These are phyloP conservation scores for Semaprochilodus insignis DNA, from an alignment of 2,797 vertebrate species.

Conservation along the genomic window DNA sequence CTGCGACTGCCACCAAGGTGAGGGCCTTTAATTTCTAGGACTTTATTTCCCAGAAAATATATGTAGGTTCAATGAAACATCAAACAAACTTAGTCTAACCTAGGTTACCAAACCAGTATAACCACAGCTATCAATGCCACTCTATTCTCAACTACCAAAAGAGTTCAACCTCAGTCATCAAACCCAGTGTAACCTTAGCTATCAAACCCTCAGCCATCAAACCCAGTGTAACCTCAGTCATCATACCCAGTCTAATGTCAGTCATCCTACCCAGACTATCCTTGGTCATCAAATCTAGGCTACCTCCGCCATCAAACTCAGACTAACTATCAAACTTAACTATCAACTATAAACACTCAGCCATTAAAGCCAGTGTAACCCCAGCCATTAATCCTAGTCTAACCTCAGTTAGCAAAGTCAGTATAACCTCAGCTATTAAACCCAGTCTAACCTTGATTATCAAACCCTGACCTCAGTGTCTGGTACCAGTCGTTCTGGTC, in stretches of 20 bases:
- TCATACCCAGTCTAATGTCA: not conserved
- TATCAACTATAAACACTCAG: too few relatives aligned
- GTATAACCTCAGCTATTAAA: not conserved
- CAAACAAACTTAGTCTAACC: not conserved
- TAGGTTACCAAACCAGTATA: not conserved
- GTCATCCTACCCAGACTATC: not conserved
- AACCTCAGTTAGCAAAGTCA: not conserved
- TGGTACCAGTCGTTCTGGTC: not conserved
- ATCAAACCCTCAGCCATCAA: not conserved
- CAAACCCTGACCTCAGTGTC: not conserved
- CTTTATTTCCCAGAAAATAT: not conserved
- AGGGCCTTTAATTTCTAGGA: not conserved
- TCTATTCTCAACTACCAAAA: not conserved
- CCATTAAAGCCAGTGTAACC: not conserved
- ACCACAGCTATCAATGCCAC: not conserved
- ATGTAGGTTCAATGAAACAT: not conserved
- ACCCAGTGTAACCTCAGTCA: not conserved
- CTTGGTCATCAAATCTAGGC: not conserved
- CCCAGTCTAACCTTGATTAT: not conserved
- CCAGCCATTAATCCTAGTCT: not conserved
- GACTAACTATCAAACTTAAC: not conserved
- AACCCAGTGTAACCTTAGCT: not conserved
- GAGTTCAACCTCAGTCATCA: not conserved
- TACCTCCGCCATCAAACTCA: not conserved
- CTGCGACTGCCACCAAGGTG: slow-evolving; percentile 92